Evolutionary conservation across 1,140 invertebrate genomes (phyloP).

Genomic region (Lepidurus apus): DNA sequence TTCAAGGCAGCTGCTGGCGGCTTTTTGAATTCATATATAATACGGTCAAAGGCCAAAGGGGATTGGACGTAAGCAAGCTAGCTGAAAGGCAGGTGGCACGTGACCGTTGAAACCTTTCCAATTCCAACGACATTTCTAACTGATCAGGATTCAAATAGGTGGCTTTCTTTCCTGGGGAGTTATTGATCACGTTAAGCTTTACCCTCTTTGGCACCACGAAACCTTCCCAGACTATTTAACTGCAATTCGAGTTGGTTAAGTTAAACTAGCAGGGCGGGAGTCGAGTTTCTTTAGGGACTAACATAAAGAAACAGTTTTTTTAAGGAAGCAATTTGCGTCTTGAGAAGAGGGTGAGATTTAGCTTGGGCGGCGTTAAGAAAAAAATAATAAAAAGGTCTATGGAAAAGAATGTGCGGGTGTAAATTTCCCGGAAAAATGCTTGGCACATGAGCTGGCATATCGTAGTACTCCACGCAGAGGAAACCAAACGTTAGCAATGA

Average conservation of each 20-base stretch:
- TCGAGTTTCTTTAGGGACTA: neutral
- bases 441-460: slow-evolving; percentile 18
- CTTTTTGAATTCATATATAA: slow-evolving; percentile 18
- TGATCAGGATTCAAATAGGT: slow-evolving; percentile 9
- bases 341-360: neutral
- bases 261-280: neutral
- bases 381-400: neutral
- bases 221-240: too few species aligned
- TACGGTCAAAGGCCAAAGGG: slow-evolving; percentile 13
- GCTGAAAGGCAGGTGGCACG: slow-evolving; percentile 20
- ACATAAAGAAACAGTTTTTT: neutral
- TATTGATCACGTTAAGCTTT: neutral
- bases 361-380: neutral
- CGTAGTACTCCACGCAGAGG: neutral
- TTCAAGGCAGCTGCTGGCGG: neutral
- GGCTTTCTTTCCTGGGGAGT: neutral
- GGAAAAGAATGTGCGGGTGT: neutral
- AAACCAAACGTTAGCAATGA: neutral
- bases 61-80: neutral
- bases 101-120: slow-evolving; percentile 19
- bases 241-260: neutral
- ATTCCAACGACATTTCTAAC: neutral
- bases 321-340: neutral
- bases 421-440: slow-evolving; percentile 10
- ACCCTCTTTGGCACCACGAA: neutral